Evolutionary conservation across 2,113 vertebrate genomes (phyloP).

Genomic region (Equus quagga): DNA sequence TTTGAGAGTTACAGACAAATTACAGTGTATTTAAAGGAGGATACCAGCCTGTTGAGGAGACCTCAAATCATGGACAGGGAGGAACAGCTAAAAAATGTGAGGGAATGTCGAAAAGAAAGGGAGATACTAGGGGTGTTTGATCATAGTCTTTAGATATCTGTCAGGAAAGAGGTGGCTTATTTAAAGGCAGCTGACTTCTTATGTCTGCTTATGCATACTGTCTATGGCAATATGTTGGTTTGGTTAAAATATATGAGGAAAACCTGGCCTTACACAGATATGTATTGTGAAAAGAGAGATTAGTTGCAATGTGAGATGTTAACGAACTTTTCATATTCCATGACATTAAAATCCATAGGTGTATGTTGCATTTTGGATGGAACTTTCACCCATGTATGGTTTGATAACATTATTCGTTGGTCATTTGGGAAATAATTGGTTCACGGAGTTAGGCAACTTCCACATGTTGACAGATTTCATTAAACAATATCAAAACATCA

Average conservation of each 20-base stretch:
- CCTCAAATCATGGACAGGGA: not conserved
- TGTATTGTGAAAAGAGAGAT: not conserved
- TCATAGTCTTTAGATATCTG: not conserved
- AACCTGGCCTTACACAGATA: not conserved
- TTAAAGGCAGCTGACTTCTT: not conserved
- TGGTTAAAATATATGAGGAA: not conserved
- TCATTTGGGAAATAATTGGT: slow-evolving; percentile 11
- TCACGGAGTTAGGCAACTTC: slow-evolving; percentile 15
- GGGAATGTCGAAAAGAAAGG: not conserved
- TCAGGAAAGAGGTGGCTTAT: not conserved
- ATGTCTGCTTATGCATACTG: not conserved
- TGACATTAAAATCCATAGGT: not conserved
- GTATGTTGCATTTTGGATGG: not conserved
- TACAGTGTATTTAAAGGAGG: not conserved
- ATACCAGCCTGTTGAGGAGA: not conserved
- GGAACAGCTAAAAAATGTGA: not conserved
- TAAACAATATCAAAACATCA: not conserved
- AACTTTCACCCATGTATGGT: not conserved
- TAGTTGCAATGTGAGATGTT: slow-evolving; percentile 4
- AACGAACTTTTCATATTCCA: not conserved
- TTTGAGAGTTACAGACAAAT: not conserved
- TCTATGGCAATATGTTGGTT: not conserved
- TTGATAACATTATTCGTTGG: not conserved
- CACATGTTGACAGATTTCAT: not conserved
- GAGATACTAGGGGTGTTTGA: not conserved